Conservation (phyloP, 1,140 invertebrate species). For the Diorhabda elongata region DNA sequence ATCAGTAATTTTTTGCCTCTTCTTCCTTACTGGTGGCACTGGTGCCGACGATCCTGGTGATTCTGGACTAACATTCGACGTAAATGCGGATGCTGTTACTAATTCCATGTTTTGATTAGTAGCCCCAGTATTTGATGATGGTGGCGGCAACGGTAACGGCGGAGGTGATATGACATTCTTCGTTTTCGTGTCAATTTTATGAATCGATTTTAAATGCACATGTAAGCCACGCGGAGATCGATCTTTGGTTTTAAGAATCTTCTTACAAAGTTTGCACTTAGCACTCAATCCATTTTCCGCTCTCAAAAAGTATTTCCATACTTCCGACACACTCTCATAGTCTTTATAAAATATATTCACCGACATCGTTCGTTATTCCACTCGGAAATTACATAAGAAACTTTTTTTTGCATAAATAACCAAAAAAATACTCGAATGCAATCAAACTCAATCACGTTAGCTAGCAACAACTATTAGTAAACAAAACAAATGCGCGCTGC, state of each 20-base stretch:
- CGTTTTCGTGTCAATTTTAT: conserved; percentile 16
- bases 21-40: conserved; percentile 15
- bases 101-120: conserved; percentile 1
- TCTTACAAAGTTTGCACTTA: conserved; percentile 18
- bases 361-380: conserved; percentile 19
- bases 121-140: background rate
- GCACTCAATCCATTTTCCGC: conserved; percentile 17
- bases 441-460: conserved; percentile 16
- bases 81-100: conserved; percentile 8
- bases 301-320: conserved; percentile 20
- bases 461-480: too few relatives aligned
- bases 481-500: background rate
- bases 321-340: conserved; percentile 7
- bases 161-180: conserved; percentile 8
- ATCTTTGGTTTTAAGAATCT: conserved; percentile 20
- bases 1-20: conserved; percentile 18
- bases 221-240: conserved; percentile 9
- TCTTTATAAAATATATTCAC: conserved; percentile 17
- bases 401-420: conserved; percentile 15
- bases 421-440: conserved; percentile 15
- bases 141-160: too few relatives aligned
- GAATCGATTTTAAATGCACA: conserved; percentile 20
- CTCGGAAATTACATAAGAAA: background rate
- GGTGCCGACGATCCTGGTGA: conserved; percentile 16
- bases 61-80: conserved; percentile 14